Base-by-base conservation (phyloP, 2,797 vertebrate genomes). In the Chanos chanos region DNA sequence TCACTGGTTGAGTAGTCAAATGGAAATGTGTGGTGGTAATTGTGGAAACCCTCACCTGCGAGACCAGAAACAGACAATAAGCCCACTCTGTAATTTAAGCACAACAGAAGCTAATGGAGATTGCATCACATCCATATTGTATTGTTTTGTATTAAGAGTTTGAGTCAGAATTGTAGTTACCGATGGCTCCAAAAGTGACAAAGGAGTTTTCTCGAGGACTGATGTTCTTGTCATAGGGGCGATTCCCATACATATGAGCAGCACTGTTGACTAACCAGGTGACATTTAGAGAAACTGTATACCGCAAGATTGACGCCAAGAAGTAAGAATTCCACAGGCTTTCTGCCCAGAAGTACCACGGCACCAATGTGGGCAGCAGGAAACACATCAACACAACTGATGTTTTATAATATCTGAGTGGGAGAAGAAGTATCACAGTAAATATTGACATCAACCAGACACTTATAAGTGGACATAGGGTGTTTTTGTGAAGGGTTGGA, bases 31-130 rank as follows among this genome's bases (percentile, higher is more conserved):
- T 92, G 91, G 64, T 90, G 89, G 75, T 88, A 91, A 61, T 89
- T 90, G 78, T 90, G 90, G 79, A 89, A 92, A 50, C 90, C 90
- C 79, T 91, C 90, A 34, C 90, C 89, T 90, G 77, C n/a, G 3
- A 59, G 16, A 58, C 12, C 4, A 8, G 7, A 30, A 49, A 31
- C 18, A 25, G 34, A 50, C 12, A 12, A 45, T 28, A 47, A 22
- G 33, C 12, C 21, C 10, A 19, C 2, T 53, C 15, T 4, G 5
- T 34, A 37, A 19, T 21, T 10, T 30, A 45, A 45, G 18, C n/a
- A 31, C 3, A 28, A 36, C 22, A 21, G 25, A 7, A 28, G 28
- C 28, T 28, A 28, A 28, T 28, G 28, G 7, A 27, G 28, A 6
- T 15, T 16, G 15, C 37, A 5, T 37, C n/a, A 34, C 18, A 15